Evolutionary conservation across 1,140 invertebrate species (phyloP).

Genomic region (Scaptodrosophila lebanonensis): DNA sequence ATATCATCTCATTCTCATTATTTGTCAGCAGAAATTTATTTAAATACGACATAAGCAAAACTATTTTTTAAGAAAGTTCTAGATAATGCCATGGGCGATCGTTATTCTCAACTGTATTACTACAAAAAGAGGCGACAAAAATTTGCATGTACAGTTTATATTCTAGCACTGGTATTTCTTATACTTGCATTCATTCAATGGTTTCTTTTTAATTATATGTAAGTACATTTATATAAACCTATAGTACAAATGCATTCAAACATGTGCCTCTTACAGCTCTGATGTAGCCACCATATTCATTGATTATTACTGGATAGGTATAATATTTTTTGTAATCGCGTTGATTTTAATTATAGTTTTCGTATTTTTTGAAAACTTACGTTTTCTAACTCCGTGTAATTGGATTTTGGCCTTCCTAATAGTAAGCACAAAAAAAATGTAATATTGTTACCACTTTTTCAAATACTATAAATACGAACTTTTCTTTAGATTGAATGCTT

Average conservation of each 20-base stretch:
- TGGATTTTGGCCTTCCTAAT: constrained; percentile 43
- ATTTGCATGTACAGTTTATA: constrained; percentile 8
- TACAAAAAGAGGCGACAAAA: constrained; percentile 7
- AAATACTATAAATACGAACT: not conserved
- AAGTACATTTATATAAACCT: not conserved
- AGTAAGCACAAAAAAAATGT: constrained; percentile 15
- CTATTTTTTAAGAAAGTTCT: no score
- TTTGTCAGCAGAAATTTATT: no score
- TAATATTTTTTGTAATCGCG: constrained; percentile 25
- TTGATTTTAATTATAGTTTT: constrained; percentile 29
- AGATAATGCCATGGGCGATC: not conserved
- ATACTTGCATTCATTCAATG: constrained; percentile 23
- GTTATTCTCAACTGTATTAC: not conserved
- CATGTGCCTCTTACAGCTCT: constrained; percentile 3
- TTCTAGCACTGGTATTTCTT: constrained; percentile 3
- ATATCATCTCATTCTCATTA: not conserved
- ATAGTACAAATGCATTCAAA: not conserved
- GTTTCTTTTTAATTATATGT: constrained; percentile 29
- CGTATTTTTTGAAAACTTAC: constrained; percentile 44
- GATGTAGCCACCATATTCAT: constrained; percentile 1
- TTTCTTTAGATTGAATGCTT: constrained; percentile 27
- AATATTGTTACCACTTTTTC: not conserved
- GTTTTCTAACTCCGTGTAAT: constrained; percentile 30
- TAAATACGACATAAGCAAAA: no score
- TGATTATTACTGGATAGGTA: constrained; percentile 21